phyloP scores from a whole-genome alignment of 1,140 invertebrate species.

The Drosophila lacertosa region DNA sequence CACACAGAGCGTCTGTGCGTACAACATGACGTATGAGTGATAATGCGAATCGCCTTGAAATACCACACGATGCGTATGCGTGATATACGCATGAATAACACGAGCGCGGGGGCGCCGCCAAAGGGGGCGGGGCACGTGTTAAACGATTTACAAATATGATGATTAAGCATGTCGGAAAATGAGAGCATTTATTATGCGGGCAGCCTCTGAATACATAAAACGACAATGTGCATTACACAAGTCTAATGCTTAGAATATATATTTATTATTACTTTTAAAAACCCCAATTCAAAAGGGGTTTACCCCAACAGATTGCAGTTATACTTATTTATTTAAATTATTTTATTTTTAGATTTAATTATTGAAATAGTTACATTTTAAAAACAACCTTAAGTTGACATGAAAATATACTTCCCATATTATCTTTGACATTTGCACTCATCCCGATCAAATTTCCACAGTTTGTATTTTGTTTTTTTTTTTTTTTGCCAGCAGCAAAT shows the following conservation, averaged over 20 bases:
- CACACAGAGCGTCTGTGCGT: conserved; percentile 49
- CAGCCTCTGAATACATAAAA: not conserved
- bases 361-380: too few relatives aligned
- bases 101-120: not conserved
- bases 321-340: too few relatives aligned
- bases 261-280: not conserved
- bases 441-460: conserved; percentile 4
- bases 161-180: conserved; percentile 11
- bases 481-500: conserved; percentile 1
- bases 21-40: conserved; percentile 66
- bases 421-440: not conserved
- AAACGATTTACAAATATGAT: conserved; percentile 9
- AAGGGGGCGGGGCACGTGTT: not conserved
- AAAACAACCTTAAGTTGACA: not conserved
- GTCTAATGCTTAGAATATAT: not conserved
- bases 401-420: not conserved
- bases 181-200: conserved; percentile 6
- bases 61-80: conserved; percentile 47
- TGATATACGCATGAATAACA: conserved; percentile 38
- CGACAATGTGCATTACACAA: not conserved
- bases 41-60: conserved; percentile 56
- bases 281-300: too few relatives aligned
- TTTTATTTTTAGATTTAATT: too few relatives aligned
- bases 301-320: too few relatives aligned
- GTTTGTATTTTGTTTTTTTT: too few relatives aligned